Evolutionary conservation across 2,113 vertebrate species (phyloP).

Genomic region (Cyprinus carpio): DNA sequence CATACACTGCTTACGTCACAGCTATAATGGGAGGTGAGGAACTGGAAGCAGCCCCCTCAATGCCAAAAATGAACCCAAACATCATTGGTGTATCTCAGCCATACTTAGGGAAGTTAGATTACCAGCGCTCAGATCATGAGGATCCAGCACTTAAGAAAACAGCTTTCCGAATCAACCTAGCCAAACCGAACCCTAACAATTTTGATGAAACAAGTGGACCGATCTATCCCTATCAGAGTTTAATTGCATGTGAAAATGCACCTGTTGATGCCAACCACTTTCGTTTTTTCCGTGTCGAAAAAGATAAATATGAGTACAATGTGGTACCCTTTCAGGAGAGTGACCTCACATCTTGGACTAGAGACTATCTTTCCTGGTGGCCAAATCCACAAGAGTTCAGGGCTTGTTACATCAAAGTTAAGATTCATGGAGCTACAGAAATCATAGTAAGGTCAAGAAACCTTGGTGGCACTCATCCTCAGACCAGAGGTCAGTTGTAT

Average conservation of each 20-base stretch:
- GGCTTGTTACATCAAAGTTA: constrained; percentile 94
- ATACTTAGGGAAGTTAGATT: constrained; percentile 86
- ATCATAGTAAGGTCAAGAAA: constrained; percentile 91
- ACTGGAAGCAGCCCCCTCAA: constrained; percentile 89
- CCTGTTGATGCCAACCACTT: constrained; percentile 86
- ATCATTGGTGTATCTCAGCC: constrained; percentile 89
- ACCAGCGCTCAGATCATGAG: constrained; percentile 88
- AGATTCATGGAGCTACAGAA: constrained; percentile 85
- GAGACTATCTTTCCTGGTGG: constrained; percentile 95
- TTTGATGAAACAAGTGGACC: constrained; percentile 86
- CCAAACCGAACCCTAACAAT: constrained; percentile 88
- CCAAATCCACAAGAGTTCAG: constrained; percentile 97
- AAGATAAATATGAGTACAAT: constrained; percentile 95
- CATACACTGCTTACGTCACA: constrained; percentile 89
- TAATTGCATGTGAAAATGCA: constrained; percentile 86
- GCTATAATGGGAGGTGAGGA: constrained; percentile 92
- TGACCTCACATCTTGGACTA: constrained; percentile 88
- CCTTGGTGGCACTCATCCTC: constrained; percentile 82
- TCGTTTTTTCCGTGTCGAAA: constrained; percentile 93
- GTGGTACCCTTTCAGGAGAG: constrained; percentile 93
- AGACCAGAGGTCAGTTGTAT: constrained; percentile 85
- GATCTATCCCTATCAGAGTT: constrained; percentile 87
- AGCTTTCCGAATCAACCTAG: constrained; percentile 87
- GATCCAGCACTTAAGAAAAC: constrained; percentile 88
- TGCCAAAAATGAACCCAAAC: constrained; percentile 82